Conservation (phyloP, 2,113 vertebrate genomes). For the Penelope pileata region DNA sequence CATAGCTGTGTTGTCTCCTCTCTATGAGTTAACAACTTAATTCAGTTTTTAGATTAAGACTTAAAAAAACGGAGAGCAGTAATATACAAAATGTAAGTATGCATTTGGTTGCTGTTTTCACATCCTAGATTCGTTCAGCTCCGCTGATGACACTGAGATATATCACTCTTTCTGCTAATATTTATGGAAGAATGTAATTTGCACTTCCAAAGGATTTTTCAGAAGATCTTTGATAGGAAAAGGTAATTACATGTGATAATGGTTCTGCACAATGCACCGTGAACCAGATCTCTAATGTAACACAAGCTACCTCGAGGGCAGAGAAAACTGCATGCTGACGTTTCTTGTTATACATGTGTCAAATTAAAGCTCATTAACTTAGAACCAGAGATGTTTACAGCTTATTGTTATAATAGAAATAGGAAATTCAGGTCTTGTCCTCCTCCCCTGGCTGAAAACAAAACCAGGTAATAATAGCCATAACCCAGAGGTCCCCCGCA, state of each 20-base stretch:
- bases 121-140: background rate
- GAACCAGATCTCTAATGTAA: conserved; percentile 28
- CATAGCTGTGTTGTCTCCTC: background rate
- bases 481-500: background rate
- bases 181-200: conserved; percentile 37
- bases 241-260: conserved; percentile 25
- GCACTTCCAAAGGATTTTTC: conserved; percentile 23
- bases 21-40: conserved; percentile 46
- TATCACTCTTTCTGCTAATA: conserved; percentile 17
- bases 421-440: conserved; percentile 4
- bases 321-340: conserved; percentile 27
- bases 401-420: conserved; percentile 24
- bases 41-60: conserved; percentile 35
- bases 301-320: conserved; percentile 30
- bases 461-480: conserved; percentile 31
- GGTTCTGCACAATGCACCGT: background rate
- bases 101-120: background rate
- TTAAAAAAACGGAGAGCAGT: background rate
- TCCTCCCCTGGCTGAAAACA: background rate
- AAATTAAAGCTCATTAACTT: conserved; percentile 61
- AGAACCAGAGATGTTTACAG: conserved; percentile 39
- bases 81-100: background rate
- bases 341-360: conserved; percentile 30
- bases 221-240: conserved; percentile 51
- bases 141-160: background rate